Evolutionary conservation across 2,113 vertebrate genomes (phyloP).

Genomic region (Tangachromis dhanisi): DNA sequence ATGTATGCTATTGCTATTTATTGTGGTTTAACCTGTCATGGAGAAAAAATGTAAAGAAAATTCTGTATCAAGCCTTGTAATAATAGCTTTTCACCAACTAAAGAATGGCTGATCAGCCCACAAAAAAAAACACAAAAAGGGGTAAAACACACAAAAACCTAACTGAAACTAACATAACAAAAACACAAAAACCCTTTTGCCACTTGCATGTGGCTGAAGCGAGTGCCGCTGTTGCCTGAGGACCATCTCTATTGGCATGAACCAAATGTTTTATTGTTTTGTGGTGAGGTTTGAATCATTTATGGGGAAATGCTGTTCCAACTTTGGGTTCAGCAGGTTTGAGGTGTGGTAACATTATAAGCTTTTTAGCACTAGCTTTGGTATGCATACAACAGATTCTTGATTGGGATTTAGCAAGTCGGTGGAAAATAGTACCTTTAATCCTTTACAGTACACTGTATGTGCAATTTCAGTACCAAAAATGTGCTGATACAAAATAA

Average conservation of each 20-base stretch:
- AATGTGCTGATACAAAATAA: neutral
- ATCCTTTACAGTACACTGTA: neutral
- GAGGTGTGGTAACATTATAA: neutral
- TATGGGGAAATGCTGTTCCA: neutral
- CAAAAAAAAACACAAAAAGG: neutral
- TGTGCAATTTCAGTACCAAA: neutral
- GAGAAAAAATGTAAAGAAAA: neutral
- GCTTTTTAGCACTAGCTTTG: neutral
- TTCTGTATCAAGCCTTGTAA: neutral
- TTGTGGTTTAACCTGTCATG: neutral
- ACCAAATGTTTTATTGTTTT: neutral
- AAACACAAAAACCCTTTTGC: neutral
- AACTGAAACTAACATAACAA: neutral
- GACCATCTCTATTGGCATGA: neutral
- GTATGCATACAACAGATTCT: neutral
- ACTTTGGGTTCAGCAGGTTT: neutral
- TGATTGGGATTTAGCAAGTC: rapidly evolving
- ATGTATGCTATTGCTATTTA: neutral
- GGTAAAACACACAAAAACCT: neutral
- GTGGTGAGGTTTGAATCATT: neutral
- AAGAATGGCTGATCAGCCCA: neutral
- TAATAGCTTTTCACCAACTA: neutral
- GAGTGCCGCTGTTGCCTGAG: neutral
- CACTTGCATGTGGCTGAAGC: neutral
- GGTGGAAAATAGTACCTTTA: neutral